Percentiles rank a stretch among this genome's conserved stretches.
These are phyloP conservation scores for Rhinoptilus africanus DNA, from an alignment of 2,113 vertebrate species.

Conservation along the genomic window DNA sequence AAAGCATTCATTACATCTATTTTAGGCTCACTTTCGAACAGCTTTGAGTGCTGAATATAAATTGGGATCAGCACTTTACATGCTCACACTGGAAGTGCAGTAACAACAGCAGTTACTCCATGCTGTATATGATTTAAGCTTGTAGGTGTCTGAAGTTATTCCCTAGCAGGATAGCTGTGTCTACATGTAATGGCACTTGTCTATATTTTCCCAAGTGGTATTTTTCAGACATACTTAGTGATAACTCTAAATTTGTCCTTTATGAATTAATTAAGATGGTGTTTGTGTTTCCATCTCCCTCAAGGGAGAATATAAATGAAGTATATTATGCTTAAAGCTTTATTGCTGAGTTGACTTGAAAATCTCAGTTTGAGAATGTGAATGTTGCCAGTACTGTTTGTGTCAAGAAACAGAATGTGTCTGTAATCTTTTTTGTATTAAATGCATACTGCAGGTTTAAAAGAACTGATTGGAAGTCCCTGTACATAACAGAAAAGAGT, in stretches of 20 bases:
- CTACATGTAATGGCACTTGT: slow-evolving; percentile 8
- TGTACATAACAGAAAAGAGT: not conserved
- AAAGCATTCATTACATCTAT: slow-evolving; percentile 39
- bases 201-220: slow-evolving; percentile 27
- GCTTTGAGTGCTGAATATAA: slow-evolving; percentile 40
- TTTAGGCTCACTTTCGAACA: slow-evolving; percentile 43
- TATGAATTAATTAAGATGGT: slow-evolving; percentile 46
- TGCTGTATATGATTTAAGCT: slow-evolving; percentile 15
- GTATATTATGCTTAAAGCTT: not conserved
- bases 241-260: slow-evolving; percentile 47
- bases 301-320: slow-evolving; percentile 1
- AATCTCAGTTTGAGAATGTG: not conserved
- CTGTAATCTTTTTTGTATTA: not conserved
- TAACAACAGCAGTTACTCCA: not conserved
- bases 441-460: not conserved
- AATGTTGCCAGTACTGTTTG: not conserved
- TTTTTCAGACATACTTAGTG: slow-evolving; percentile 14
- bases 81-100: not conserved
- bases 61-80: slow-evolving; percentile 4
- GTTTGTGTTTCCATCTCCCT: not conserved
- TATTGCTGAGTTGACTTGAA: not conserved
- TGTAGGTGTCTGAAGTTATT: slow-evolving; percentile 4
- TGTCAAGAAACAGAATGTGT: not conserved
- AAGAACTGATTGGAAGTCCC: not conserved
- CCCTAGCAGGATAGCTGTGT: slow-evolving; percentile 11